These are phyloP conservation scores for Rynchops niger DNA, from an alignment of 2,113 vertebrate species.

Conservation along the genomic window DNA sequence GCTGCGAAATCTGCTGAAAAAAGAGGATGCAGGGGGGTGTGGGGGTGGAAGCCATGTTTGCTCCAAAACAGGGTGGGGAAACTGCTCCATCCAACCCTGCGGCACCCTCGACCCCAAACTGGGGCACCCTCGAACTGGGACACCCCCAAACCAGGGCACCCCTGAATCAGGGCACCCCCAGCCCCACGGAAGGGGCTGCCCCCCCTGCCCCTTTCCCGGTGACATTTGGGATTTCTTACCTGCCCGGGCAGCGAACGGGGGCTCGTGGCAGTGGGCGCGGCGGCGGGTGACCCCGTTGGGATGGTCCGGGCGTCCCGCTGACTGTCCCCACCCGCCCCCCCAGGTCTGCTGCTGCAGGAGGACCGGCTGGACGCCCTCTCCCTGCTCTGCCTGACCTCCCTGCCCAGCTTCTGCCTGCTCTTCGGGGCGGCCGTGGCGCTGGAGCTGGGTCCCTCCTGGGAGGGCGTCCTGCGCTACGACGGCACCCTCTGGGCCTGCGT, in stretches of 20 bases:
- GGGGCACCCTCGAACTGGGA: not conserved
- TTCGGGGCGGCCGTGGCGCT: slow-evolving; percentile 83
- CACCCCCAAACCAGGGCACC: not conserved
- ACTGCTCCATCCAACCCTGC: not conserved
- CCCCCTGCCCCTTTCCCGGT: rapidly evolving
- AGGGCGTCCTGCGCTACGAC: slow-evolving; percentile 77
- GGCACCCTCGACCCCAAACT: not conserved
- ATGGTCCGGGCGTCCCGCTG: rapidly evolving
- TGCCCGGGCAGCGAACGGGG: rapidly evolving
- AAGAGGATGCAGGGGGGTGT: no score
- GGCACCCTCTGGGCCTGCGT: slow-evolving; percentile 87
- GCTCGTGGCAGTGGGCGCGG: rapidly evolving
- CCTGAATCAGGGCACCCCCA: not conserved
- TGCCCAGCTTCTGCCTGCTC: slow-evolving; percentile 95
- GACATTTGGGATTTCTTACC: not conserved
- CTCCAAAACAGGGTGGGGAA: rapidly evolving
- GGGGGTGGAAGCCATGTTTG: not conserved
- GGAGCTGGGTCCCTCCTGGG: slow-evolving; percentile 84
- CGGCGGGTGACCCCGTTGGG: rapidly evolving
- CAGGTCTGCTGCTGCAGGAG: slow-evolving; percentile 92
- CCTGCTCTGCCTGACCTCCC: slow-evolving; percentile 91
- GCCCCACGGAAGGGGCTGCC: rapidly evolving
- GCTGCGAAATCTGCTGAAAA: not conserved
- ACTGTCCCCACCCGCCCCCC: not conserved
- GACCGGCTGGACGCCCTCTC: slow-evolving; percentile 88